Conservation (phyloP, 2,797 vertebrate species). For the Eutrigla gurnardus region DNA sequence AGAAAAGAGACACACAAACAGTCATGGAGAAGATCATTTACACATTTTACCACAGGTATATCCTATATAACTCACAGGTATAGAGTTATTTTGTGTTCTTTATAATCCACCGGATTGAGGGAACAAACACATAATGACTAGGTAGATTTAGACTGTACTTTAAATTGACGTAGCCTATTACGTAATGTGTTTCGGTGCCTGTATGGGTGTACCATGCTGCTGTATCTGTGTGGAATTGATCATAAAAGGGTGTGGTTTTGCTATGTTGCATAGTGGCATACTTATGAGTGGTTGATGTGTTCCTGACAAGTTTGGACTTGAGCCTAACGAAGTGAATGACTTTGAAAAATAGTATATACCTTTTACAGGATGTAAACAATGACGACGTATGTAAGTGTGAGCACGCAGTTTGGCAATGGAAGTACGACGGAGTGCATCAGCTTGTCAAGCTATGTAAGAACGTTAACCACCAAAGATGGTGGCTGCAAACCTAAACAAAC, state of each 20-base stretch:
- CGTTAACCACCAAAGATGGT: too few species aligned
- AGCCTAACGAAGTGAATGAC: background rate
- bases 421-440: too few species aligned
- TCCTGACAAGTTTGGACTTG: slow-evolving; percentile 16
- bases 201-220: background rate
- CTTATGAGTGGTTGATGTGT: background rate
- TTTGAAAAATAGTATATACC: background rate
- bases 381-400: too few species aligned
- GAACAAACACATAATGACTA: background rate
- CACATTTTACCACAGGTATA: background rate
- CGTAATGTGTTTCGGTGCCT: background rate
- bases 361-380: too few species aligned
- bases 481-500: too few species aligned
- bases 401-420: too few species aligned
- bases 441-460: too few species aligned
- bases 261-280: background rate
- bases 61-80: too few species aligned
- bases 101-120: background rate
- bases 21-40: background rate
- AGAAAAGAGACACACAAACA: background rate
- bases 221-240: background rate
- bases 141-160: background rate
- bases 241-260: background rate
- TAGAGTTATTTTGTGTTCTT: background rate
- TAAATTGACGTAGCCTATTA: background rate